Percentiles rank a stretch among this genome's conserved stretches.
Conservation (phyloP, 2,888 invertebrate genomes). For the Drosophila acutilabella region DNA sequence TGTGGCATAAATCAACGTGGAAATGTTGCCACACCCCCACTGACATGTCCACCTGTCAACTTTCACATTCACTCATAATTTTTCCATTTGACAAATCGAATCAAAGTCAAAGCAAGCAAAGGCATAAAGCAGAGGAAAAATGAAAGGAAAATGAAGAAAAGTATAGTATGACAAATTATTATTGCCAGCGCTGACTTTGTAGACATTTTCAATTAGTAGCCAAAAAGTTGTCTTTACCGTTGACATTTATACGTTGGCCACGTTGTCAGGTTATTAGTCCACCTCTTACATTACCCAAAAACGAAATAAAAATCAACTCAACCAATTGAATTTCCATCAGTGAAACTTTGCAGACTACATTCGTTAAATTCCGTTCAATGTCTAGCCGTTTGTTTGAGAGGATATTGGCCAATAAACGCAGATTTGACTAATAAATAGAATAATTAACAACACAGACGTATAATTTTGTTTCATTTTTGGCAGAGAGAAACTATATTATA, state of each 20-base stretch:
- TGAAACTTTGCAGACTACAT: slow-evolving; percentile 59
- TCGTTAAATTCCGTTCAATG: slow-evolving; percentile 20
- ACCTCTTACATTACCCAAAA: background rate
- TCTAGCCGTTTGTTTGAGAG: slow-evolving; percentile 17
- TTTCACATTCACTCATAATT: slow-evolving; percentile 38
- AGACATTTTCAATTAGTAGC: slow-evolving; percentile 70
- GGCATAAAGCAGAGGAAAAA: background rate
- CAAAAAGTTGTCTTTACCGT: slow-evolving; percentile 34
- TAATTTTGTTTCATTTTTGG: background rate
- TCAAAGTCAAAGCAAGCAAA: slow-evolving; percentile 1
- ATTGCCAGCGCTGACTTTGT: slow-evolving; percentile 42
- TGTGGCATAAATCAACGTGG: slow-evolving; percentile 53
- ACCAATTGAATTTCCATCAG: slow-evolving; percentile 56
- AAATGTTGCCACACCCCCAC: slow-evolving; percentile 25
- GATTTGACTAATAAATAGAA: slow-evolving; percentile 3
- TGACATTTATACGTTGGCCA: slow-evolving; percentile 34
- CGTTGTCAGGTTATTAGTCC: slow-evolving; percentile 27
- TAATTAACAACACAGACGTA: background rate
- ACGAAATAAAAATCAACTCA: background rate
- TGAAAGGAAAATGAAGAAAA: background rate
- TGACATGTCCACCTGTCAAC: slow-evolving; percentile 38
- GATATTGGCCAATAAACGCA: slow-evolving; percentile 9
- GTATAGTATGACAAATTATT: slow-evolving; percentile 45
- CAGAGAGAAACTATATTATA: background rate
- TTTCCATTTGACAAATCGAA: slow-evolving; percentile 56